Base-by-base conservation (phyloP, 1,140 invertebrate genomes). In the Atta cephalotes region DNA sequence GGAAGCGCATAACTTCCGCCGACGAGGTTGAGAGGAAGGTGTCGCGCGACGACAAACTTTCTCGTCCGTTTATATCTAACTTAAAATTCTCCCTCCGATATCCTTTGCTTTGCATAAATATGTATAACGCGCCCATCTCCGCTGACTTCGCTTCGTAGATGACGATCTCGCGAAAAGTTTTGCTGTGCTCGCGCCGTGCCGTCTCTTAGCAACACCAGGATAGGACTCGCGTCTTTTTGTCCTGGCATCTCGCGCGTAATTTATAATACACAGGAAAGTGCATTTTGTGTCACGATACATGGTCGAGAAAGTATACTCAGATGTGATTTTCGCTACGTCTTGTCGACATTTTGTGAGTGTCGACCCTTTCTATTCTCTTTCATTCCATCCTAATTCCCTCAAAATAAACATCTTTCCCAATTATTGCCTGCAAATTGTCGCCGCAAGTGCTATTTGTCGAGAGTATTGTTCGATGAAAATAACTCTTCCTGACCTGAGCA, bases 371-470 rank as follows among this genome's bases (percentile, higher is more conserved):
- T 12, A 10, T n/a, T 62, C 31, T 56, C 28, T 53, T 74, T 82
- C 35, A 31, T 68, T 5, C 49, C 45, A 25, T 25, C 25, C 9
- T 49, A 31, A 60, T 5, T 35, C 45, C n/a, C 39, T 21, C 18
- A 66, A 87, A 89, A 91, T 93, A 90, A 91, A 92, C 90, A 88
- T 91, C 88, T 90, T 90, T 92, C 71, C 91, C 91, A 92, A 92
- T 92, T 91, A 92, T 90, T 81, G 25, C 35, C 25, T 53, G 18
- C 76, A 21, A 51, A 66, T 18, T 70, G 53, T 86, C 65, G 18
- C 9, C 51, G 25, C 6, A 53, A 25, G 18, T 35, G 77, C 53
- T 25, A 14, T 35, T 60, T 10, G n/a, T 25, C 45, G 65, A 45
- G 10, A 56, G 21, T 39, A 58, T 49, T 68, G 28, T 80, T 86